phyloP scores from a whole-genome alignment of 2,888 invertebrate species.

The Nipponacmea schrenckii region DNA sequence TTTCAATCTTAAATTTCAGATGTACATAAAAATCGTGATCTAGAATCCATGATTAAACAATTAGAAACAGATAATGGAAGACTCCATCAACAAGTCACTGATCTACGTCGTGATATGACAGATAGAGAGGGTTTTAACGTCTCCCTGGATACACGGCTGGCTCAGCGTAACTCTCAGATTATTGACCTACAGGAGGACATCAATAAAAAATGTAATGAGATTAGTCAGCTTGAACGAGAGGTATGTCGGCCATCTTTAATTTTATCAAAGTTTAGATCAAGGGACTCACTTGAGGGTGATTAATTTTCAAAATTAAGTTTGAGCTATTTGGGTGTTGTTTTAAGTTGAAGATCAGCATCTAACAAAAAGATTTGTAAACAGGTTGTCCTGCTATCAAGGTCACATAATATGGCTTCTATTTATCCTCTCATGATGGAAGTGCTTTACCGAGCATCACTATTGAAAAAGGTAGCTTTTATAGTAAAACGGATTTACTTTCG shows the following conservation, averaged over 20 bases:
- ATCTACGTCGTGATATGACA: constrained; percentile 41
- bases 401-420: no score
- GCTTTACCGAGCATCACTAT: no score
- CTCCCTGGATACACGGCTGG: constrained; percentile 51
- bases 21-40: constrained; percentile 46
- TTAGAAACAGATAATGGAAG: constrained; percentile 50
- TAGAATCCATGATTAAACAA: constrained; percentile 42
- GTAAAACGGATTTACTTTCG: no score
- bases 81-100: constrained; percentile 38
- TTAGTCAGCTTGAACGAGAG: constrained; percentile 52
- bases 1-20: constrained; percentile 35
- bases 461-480: no score
- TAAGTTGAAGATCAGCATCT: no score
- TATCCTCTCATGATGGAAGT: no score
- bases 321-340: constrained; percentile 12
- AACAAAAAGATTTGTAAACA: no score
- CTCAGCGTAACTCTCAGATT: constrained; percentile 55
- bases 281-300: background rate
- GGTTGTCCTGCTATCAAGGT: no score
- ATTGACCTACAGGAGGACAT: constrained; percentile 59
- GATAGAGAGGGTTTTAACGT: constrained; percentile 48
- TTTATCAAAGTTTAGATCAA: background rate
- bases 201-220: constrained; percentile 45
- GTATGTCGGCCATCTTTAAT: constrained; percentile 28
- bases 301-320: background rate